These are phyloP conservation scores for Aix galericulata DNA, from an alignment of 2,113 vertebrate species.

Conservation along the genomic window DNA sequence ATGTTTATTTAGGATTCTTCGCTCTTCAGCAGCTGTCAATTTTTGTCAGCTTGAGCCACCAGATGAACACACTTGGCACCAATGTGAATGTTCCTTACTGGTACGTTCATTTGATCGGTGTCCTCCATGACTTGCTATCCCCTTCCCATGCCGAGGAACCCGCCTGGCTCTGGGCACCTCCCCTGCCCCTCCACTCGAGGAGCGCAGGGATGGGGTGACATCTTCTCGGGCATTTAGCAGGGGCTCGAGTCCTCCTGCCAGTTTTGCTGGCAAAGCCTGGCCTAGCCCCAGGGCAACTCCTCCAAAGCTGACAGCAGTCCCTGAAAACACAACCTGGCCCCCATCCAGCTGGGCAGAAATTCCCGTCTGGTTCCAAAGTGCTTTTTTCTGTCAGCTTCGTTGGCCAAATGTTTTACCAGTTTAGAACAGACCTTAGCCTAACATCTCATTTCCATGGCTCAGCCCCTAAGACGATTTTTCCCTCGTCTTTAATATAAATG, in stretches of 20 bases:
- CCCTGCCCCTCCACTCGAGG: not conserved
- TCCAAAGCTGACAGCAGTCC: not conserved
- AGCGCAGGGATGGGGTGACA: not conserved
- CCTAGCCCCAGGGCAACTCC: not conserved
- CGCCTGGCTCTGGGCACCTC: not conserved
- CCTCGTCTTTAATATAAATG: not conserved
- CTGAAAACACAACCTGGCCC: not conserved
- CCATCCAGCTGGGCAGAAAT: fast-evolving
- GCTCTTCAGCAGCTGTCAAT: conserved; percentile 29
- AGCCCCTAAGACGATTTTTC: not conserved
- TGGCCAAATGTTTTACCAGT: not conserved
- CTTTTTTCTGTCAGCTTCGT: not conserved
- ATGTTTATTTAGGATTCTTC: conserved; percentile 18
- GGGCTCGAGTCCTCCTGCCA: not conserved
- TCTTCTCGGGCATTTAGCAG: not conserved
- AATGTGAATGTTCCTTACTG: not conserved
- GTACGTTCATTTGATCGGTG: not conserved
- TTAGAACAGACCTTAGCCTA: not conserved
- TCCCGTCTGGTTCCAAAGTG: not conserved
- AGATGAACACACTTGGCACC: conserved; percentile 38
- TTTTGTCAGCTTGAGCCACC: conserved; percentile 52
- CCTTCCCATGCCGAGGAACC: fast-evolving
- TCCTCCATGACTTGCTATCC: not conserved
- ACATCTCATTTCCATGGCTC: not conserved
- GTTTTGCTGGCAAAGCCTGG: fast-evolving